Evolutionary conservation across 2,888 invertebrate species (phyloP), one percentile per base, ranked within the genome.

Genomic region (Sminthurides aquaticus): DNA sequence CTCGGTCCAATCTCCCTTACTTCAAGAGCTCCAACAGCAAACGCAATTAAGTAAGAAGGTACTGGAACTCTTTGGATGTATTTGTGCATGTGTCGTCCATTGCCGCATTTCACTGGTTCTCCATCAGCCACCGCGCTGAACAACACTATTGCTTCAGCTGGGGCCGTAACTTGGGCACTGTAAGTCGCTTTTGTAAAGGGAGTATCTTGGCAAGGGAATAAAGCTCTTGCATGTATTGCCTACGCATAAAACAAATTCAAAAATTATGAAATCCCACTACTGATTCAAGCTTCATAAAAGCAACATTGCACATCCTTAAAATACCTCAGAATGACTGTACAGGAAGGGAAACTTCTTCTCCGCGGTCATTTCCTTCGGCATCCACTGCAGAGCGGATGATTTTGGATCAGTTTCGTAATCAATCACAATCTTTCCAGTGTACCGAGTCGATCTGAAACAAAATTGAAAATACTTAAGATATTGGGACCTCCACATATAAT

Each of bases 141-240:
- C n/a, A 96, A 79, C 0, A 90, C 90, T 0, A 87, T 88, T 72
- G 92, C 82, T 69, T 87, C 85, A 3, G 79, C 79, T 0, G 90
- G 88, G 22, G 89, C 89, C 1, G 84, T 83, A 57, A 83, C 83
- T 78, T 77, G 82, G 11, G 91, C 91, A 62, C 85, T 82, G 77
- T 93, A 95, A 0, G 89, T 87, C 72, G 87, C 85, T 80, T 96
- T 96, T 0, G 94, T 89, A 0, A 87, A 84, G 0, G 96, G 95
- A 0, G 91, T 87, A 81, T 96, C 93, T 81, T 96, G 95, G 76
- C 94, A 95, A 0, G 96, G 95, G 1, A 94, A 75, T 71, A 95
- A 85, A 2, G 94, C 90, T 56, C 95, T 84, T 0, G 91, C 91
- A 80, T 93, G 91, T 71, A 93, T 92, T 1, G 91, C 88, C 43